These are phyloP conservation scores for Trichopoda pennipes DNA, from an alignment of 2,888 invertebrate species.

Conservation along the genomic window DNA sequence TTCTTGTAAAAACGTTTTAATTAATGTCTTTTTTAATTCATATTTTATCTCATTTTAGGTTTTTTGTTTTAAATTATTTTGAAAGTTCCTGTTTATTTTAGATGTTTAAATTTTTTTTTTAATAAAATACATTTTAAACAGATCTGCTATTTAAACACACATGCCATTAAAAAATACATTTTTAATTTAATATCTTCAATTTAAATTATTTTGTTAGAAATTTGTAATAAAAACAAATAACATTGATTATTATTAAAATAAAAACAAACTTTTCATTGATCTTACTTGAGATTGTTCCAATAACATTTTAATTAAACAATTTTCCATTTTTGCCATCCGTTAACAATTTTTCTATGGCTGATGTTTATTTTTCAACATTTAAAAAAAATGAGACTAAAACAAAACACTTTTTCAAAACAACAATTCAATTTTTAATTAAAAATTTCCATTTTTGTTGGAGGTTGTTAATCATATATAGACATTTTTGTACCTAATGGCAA, in stretches of 20 bases:
- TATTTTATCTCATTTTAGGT: no score
- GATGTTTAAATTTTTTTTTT: no score
- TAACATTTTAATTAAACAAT: conserved; percentile 37
- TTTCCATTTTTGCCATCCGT: conserved; percentile 24
- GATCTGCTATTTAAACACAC: no score
- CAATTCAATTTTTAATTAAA: conserved; percentile 36
- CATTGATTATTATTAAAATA: neutral
- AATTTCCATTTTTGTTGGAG: conserved; percentile 45
- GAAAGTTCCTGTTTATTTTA: no score
- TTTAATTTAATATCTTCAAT: conserved; percentile 28
- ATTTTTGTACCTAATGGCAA: conserved; percentile 9
- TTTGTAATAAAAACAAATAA: neutral
- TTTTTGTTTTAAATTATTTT: no score
- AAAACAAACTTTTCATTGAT: conserved; percentile 8
- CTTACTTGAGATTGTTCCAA: conserved; percentile 44
- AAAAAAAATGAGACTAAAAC: conserved; percentile 7
- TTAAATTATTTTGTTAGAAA: neutral
- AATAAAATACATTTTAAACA: no score
- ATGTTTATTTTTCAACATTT: neutral
- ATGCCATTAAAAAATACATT: conserved; percentile 14
- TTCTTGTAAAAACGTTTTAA: no score
- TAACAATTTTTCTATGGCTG: conserved; percentile 1
- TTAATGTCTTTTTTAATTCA: no score
- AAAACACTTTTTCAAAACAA: conserved; percentile 21
- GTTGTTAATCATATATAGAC: neutral